Evolutionary conservation across 2,113 vertebrate species (phyloP).

Genomic region (Oryzias javanicus): DNA sequence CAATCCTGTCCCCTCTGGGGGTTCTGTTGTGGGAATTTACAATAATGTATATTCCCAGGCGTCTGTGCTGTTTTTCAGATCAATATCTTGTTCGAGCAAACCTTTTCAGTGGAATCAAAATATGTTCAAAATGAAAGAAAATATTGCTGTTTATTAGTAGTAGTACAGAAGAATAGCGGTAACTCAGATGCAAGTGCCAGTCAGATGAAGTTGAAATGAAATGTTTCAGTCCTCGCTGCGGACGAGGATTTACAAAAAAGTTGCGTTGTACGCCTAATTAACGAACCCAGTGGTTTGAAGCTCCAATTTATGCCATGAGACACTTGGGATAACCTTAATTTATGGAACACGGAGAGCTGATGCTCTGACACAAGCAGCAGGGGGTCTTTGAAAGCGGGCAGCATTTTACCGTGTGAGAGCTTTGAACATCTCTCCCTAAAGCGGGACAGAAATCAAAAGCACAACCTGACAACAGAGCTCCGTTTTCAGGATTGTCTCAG

Average conservation of each 20-base stretch:
- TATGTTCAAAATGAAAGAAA: background rate
- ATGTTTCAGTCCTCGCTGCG: conserved; percentile 61
- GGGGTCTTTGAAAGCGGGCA: conserved; percentile 91
- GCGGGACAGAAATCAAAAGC: conserved; percentile 94
- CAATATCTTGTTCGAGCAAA: conserved; percentile 28
- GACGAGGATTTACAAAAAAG: conserved; percentile 79
- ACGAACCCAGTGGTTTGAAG: conserved; percentile 83
- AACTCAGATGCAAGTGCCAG: conserved; percentile 69
- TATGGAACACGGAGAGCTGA: conserved; percentile 94
- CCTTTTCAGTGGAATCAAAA: background rate
- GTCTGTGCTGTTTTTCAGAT: conserved; percentile 4
- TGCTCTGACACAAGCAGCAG: conserved; percentile 89
- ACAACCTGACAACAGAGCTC: conserved; percentile 88
- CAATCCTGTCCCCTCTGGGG: conserved; percentile 65
- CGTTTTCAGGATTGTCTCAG: conserved; percentile 84
- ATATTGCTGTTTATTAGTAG: background rate
- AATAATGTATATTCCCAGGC: conserved; percentile 52
- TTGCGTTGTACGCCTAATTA: conserved; percentile 75
- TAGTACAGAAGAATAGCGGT: conserved; percentile 41
- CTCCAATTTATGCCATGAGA: conserved; percentile 82
- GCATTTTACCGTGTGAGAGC: conserved; percentile 84
- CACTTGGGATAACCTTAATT: conserved; percentile 93
- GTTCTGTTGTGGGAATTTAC: conserved; percentile 48
- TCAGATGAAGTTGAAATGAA: conserved; percentile 10
- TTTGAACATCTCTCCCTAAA: conserved; percentile 95